These are phyloP conservation scores for Reticulitermes lucifugus DNA, from an alignment of 2,888 invertebrate species.

Conservation along the genomic window DNA sequence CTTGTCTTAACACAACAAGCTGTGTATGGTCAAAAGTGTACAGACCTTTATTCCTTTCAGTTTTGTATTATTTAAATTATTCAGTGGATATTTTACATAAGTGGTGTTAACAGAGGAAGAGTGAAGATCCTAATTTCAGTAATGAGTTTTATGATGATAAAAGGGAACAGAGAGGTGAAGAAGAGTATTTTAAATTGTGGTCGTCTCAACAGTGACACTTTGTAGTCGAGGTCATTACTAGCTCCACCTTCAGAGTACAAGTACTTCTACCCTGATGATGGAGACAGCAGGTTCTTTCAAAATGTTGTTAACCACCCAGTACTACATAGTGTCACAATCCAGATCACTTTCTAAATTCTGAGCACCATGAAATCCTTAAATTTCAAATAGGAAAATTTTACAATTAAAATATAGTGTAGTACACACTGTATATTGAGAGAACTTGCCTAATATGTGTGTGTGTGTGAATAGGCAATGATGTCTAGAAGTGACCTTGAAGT, in stretches of 20 bases:
- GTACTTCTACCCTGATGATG: too few relatives aligned
- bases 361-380: too few relatives aligned
- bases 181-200: constrained; percentile 5
- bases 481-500: constrained; percentile 49
- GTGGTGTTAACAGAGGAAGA: constrained; percentile 20
- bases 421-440: neutral
- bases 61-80: constrained; percentile 14
- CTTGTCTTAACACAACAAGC: too few relatives aligned
- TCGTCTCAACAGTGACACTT: too few relatives aligned
- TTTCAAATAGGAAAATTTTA: too few relatives aligned
- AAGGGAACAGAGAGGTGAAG: neutral
- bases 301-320: too few relatives aligned
- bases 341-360: too few relatives aligned
- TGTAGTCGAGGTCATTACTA: too few relatives aligned
- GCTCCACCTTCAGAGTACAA: too few relatives aligned
- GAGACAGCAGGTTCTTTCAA: too few relatives aligned
- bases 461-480: constrained; percentile 9
- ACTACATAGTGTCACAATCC: too few relatives aligned
- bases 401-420: neutral
- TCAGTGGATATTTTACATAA: constrained; percentile 45
- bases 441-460: neutral
- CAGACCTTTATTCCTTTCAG: neutral
- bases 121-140: neutral
- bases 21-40: neutral
- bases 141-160: neutral